Evolutionary conservation across 2,797 vertebrate species (phyloP).

Genomic region (Mus minutoides): DNA sequence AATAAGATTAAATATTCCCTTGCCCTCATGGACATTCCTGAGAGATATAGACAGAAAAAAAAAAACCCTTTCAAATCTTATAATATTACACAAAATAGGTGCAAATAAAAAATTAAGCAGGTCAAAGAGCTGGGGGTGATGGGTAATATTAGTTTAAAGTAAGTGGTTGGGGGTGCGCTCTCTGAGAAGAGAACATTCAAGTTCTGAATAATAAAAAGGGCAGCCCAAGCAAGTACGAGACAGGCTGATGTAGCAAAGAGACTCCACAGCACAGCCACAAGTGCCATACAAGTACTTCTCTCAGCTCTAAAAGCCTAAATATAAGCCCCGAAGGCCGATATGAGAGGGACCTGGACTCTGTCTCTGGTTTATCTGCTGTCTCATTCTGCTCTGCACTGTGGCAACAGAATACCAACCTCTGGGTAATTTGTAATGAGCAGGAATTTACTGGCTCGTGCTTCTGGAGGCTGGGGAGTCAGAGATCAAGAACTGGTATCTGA

Average conservation of each 20-base stretch:
- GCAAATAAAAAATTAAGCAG: background rate
- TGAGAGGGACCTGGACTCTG: background rate
- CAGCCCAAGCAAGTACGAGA: background rate
- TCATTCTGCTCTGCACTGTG: background rate
- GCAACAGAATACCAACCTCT: background rate
- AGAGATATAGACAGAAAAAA: background rate
- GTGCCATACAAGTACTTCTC: background rate
- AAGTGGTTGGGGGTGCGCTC: background rate
- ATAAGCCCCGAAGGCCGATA: background rate
- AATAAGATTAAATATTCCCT: background rate
- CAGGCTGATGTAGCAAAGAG: background rate
- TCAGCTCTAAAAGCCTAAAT: background rate
- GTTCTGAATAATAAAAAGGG: background rate
- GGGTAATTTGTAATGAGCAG: background rate
- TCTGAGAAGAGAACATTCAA: background rate
- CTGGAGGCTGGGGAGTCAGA: background rate
- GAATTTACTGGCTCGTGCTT: background rate
- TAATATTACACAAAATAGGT: background rate
- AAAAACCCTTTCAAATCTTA: background rate
- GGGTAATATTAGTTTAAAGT: background rate
- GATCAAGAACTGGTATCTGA: background rate
- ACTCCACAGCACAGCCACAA: background rate
- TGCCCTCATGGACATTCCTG: background rate
- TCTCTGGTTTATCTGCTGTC: background rate
- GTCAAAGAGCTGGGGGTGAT: background rate